Conservation (phyloP, 1,140 invertebrate genomes). For the Ceratosolen solmsi region DNA sequence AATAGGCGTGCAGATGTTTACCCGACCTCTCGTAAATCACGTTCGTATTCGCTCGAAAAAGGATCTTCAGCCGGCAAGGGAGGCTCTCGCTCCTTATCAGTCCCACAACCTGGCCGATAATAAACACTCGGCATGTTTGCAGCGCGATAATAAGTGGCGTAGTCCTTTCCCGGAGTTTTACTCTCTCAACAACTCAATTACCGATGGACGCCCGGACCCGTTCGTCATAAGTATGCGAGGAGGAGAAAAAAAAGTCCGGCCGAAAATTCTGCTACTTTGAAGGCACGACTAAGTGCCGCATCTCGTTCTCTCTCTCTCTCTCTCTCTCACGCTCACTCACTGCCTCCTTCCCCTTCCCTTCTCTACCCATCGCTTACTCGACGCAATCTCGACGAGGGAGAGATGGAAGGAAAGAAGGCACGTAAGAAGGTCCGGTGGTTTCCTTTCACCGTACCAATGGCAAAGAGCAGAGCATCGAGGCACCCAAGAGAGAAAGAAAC, state of each 20-base stretch:
- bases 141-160: background rate
- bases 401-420: slow-evolving; percentile 8
- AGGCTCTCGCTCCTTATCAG: background rate
- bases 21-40: background rate
- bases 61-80: background rate
- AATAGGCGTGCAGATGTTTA: background rate
- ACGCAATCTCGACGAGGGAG: background rate
- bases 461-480: background rate
- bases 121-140: slow-evolving; percentile 9
- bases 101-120: background rate
- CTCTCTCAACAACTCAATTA: slow-evolving; percentile 1
- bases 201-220: background rate
- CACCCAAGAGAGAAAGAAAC: slow-evolving; percentile 8
- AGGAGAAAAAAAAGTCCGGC: background rate
- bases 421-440: background rate
- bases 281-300: slow-evolving; percentile 1
- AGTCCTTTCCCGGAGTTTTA: background rate
- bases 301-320: background rate
- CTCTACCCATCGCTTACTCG: background rate
- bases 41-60: background rate
- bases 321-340: background rate
- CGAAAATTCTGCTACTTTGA: slow-evolving; percentile 25
- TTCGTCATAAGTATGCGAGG: slow-evolving; percentile 16
- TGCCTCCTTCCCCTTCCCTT: background rate
- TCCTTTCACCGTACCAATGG: slow-evolving; percentile 26